Conservation (phyloP, 2,888 invertebrate genomes). For the Minunthozetes semirufus region DNA sequence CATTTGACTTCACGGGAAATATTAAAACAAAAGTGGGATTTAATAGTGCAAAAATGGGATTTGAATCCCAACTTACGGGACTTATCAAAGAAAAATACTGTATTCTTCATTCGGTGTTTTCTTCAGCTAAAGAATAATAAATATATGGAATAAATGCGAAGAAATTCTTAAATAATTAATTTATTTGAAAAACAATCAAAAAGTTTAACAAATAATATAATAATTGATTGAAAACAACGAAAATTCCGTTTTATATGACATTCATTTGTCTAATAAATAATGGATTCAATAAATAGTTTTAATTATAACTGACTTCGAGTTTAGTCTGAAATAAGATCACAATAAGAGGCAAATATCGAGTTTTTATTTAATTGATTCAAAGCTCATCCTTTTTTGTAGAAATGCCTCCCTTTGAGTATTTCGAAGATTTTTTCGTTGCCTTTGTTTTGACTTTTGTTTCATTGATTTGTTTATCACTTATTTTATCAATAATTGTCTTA, state of each 20-base stretch:
- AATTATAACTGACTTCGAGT: background rate
- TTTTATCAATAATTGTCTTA: background rate
- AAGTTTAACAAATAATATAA: background rate
- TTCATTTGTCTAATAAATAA: constrained; percentile 5
- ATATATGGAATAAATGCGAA: too few relatives aligned
- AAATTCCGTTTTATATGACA: background rate
- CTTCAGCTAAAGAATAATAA: background rate
- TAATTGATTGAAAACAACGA: background rate
- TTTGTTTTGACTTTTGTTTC: background rate
- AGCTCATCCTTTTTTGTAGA: background rate
- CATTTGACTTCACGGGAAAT: background rate
- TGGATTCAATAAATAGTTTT: background rate
- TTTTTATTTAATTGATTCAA: background rate
- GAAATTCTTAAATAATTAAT: background rate
- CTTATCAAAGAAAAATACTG: too few relatives aligned
- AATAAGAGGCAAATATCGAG: background rate
- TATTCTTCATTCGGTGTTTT: too few relatives aligned
- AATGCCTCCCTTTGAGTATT: constrained; percentile 1
- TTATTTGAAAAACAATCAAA: background rate
- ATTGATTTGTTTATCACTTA: background rate
- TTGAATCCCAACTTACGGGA: too few relatives aligned
- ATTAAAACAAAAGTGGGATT: too few relatives aligned
- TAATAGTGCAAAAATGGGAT: too few relatives aligned
- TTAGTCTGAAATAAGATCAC: background rate
- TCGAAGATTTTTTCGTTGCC: background rate